Evolutionary conservation across 2,797 vertebrate genomes (phyloP).

Genomic region (Chiroxiphia lanceolata): DNA sequence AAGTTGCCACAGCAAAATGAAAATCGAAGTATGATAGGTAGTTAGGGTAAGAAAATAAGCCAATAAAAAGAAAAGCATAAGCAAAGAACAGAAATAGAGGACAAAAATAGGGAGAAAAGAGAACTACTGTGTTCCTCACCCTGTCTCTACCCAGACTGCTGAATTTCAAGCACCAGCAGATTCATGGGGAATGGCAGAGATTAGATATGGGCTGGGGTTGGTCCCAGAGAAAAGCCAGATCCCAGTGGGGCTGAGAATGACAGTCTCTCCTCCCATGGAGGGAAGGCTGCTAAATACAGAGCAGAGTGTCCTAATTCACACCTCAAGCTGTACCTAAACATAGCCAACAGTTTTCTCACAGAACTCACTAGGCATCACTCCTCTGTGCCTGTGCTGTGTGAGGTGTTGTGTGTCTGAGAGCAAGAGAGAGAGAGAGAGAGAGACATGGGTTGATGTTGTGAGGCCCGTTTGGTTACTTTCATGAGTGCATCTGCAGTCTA

Average conservation of each 20-base stretch:
- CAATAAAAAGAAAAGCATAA: neutral
- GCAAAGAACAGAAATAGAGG: neutral
- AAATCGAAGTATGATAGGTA: neutral
- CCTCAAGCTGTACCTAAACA: neutral
- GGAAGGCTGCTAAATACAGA: neutral
- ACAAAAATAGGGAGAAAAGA: neutral
- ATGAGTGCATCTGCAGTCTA: neutral
- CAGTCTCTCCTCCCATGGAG: neutral
- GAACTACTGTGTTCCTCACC: fast-evolving
- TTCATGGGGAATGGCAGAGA: neutral
- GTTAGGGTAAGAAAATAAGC: neutral
- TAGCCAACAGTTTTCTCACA: neutral
- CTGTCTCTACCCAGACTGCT: neutral
- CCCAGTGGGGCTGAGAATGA: neutral
- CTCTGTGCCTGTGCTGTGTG: neutral
- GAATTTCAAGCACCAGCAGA: neutral
- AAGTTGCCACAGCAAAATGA: neutral
- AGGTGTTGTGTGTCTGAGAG: neutral
- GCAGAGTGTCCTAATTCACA: neutral
- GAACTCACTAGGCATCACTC: neutral
- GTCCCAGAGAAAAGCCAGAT: neutral
- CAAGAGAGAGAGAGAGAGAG: neutral
- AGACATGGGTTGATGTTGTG: fast-evolving
- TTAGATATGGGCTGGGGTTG: no score
- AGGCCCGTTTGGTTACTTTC: neutral